A percentile compares a stretch with the other conserved stretches of the same genome.
Evolutionary conservation across 1,140 invertebrate genomes (phyloP).

Genomic region (Brachionus calyciflorus): DNA sequence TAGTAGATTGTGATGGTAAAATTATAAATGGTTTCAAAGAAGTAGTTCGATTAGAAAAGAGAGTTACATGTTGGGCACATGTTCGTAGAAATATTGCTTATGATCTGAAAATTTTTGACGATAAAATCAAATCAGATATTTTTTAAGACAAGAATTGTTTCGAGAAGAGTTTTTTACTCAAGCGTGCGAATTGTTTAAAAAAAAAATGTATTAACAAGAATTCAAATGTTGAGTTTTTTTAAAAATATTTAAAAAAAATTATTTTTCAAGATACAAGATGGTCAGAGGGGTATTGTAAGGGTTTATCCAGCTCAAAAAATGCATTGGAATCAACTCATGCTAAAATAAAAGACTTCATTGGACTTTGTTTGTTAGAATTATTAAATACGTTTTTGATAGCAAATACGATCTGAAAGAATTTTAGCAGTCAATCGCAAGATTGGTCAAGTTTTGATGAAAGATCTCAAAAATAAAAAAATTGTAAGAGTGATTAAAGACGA

Average conservation of each 20-base stretch:
- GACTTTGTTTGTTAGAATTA: too few species aligned
- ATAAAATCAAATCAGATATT: not conserved
- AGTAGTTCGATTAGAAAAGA: not conserved
- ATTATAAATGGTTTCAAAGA: too few species aligned
- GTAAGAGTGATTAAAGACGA: not conserved
- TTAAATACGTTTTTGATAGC: not conserved
- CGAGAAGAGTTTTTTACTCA: not conserved
- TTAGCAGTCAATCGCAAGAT: not conserved
- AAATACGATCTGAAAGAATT: not conserved
- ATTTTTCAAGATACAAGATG: not conserved
- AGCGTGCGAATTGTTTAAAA: not conserved
- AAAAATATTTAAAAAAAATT: not conserved
- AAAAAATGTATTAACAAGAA: not conserved
- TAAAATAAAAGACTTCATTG: not conserved
- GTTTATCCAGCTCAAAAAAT: not conserved
- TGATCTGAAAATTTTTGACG: not conserved
- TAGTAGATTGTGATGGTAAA: not conserved
- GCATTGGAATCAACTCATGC: not conserved
- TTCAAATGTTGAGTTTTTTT: not conserved
- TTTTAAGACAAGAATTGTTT: not conserved
- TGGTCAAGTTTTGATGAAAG: not conserved
- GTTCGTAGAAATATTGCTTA: not conserved
- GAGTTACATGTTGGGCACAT: not conserved
- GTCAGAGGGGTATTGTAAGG: not conserved
- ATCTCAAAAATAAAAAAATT: not conserved